phyloP scores from a whole-genome alignment of 2,113 vertebrate species.

The Nerophis ophidion region DNA sequence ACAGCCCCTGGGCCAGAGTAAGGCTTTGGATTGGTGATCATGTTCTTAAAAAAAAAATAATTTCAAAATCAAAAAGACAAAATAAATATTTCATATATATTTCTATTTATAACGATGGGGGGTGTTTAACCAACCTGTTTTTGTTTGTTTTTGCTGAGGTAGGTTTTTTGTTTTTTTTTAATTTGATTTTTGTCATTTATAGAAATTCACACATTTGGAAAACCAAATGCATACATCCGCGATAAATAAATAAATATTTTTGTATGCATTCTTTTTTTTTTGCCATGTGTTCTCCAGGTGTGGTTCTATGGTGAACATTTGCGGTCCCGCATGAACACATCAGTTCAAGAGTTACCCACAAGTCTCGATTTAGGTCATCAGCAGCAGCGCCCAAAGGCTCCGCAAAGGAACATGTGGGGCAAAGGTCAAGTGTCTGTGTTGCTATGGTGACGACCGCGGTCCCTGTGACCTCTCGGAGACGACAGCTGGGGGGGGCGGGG shows the following conservation, averaged over 20 bases:
- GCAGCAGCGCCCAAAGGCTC: constrained; percentile 57
- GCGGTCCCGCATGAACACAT: constrained; percentile 51
- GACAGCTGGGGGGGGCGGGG: constrained; percentile 14
- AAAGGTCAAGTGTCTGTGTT: constrained; percentile 67
- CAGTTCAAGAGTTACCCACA: constrained; percentile 47
- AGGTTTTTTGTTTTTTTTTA: constrained; percentile 75
- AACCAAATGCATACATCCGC: constrained; percentile 50
- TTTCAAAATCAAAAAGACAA: constrained; percentile 64
- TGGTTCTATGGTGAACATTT: constrained; percentile 40
- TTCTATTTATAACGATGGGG: constrained; percentile 32
- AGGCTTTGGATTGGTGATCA: constrained; percentile 77
- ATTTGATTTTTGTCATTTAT: constrained; percentile 52
- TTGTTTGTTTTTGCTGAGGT: constrained; percentile 80
- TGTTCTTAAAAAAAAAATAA: constrained; percentile 11
- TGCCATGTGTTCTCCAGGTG: constrained; percentile 49
- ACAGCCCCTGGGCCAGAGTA: constrained; percentile 66
- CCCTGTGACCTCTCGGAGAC: constrained; percentile 47
- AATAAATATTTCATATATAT: constrained; percentile 71
- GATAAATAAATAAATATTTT: constrained; percentile 73
- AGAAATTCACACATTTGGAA: constrained; percentile 42
- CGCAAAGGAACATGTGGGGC: constrained; percentile 46
- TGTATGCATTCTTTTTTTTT: constrained; percentile 48
- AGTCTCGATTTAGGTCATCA: constrained; percentile 37
- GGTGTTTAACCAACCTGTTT: constrained; percentile 73
- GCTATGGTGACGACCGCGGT: constrained; percentile 53